Conservation (phyloP, 2,797 vertebrate species). For the Amblyraja radiata region DNA sequence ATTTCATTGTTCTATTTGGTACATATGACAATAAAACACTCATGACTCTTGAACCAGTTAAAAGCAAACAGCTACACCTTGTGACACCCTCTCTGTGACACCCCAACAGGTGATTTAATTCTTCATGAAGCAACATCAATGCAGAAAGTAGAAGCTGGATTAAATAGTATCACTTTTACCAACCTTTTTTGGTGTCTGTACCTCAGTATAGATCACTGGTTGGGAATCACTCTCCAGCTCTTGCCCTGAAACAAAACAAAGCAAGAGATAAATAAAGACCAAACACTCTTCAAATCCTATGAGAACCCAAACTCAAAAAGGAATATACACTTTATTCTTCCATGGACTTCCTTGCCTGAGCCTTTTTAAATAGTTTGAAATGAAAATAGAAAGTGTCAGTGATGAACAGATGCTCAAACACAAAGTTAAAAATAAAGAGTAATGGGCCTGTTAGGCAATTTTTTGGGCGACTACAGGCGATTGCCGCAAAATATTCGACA, state of each 20-base stretch:
- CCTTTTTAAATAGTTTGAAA: neutral
- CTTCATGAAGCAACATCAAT: neutral
- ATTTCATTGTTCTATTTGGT: too few relatives aligned
- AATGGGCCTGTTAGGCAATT: too few relatives aligned
- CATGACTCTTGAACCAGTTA: neutral
- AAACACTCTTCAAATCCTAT: neutral
- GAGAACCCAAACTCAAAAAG: neutral
- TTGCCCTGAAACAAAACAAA: constrained; percentile 2
- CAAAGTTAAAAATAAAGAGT: neutral
- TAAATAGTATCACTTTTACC: neutral
- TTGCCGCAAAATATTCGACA: too few relatives aligned
- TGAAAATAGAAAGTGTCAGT: neutral
- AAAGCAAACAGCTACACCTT: neutral
- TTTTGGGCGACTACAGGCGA: too few relatives aligned
- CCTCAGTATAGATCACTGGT: constrained; percentile 31
- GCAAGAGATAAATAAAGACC: neutral
- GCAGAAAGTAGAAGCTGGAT: neutral
- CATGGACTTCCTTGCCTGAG: neutral
- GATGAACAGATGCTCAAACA: neutral
- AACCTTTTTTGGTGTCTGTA: constrained; percentile 12
- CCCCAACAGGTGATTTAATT: too few relatives aligned
- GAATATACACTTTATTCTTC: neutral
- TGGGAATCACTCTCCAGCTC: constrained; percentile 23
- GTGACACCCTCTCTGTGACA: neutral
- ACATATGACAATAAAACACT: too few relatives aligned